Evolutionary conservation across 1,140 invertebrate genomes (phyloP).

Genomic region (Lordiphosa mommai): DNA sequence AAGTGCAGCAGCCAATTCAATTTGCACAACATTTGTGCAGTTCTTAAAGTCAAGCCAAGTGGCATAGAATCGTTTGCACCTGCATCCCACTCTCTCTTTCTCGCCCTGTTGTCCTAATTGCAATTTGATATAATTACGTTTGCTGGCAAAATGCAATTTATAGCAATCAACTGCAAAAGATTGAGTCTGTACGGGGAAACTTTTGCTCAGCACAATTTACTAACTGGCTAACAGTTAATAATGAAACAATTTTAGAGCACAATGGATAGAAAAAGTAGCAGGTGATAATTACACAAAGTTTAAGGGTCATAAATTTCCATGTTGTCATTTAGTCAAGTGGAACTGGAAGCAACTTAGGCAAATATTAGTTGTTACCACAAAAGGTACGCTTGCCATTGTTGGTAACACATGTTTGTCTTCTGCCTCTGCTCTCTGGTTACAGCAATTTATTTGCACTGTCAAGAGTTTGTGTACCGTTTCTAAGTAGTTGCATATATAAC

Average conservation of each 20-base stretch:
- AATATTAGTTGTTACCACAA: background rate
- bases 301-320: slow-evolving; percentile 20
- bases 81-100: background rate
- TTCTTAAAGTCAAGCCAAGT: slow-evolving; percentile 25
- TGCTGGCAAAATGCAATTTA: slow-evolving; percentile 56
- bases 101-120: slow-evolving; percentile 36
- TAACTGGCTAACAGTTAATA: slow-evolving; percentile 1
- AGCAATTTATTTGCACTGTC: too few species aligned
- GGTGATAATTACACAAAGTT: slow-evolving; percentile 34
- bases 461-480: too few species aligned
- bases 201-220: slow-evolving; percentile 1
- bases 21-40: slow-evolving; percentile 36
- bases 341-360: background rate
- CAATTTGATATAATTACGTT: slow-evolving; percentile 69
- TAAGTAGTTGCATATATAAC: too few species aligned
- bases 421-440: too few species aligned
- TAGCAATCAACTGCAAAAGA: slow-evolving; percentile 48
- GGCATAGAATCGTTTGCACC: slow-evolving; percentile 25
- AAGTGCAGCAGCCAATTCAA: slow-evolving; percentile 67
- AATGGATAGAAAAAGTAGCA: background rate
- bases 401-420: too few species aligned
- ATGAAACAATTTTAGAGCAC: slow-evolving; percentile 1
- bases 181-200: slow-evolving; percentile 7
- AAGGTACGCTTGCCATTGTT: too few species aligned
- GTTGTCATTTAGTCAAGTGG: slow-evolving; percentile 4